These are phyloP conservation scores for Macrotus californicus DNA, from an alignment of 2,113 vertebrate species.

Conservation along the genomic window DNA sequence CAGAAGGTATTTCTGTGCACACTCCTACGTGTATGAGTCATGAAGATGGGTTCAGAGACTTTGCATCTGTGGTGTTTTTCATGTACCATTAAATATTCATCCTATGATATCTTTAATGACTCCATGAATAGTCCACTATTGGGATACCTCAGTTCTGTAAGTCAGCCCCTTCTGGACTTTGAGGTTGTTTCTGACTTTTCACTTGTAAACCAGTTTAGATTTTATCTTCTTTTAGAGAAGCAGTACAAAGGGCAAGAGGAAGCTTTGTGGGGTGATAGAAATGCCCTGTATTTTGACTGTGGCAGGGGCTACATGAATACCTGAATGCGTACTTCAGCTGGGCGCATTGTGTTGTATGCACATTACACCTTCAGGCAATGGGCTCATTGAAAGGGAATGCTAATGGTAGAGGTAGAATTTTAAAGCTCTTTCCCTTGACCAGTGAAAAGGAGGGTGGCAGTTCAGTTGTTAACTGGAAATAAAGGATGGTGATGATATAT, in stretches of 20 bases:
- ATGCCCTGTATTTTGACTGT: background rate
- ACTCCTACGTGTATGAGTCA: background rate
- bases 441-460: background rate
- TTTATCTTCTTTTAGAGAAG: constrained; percentile 13
- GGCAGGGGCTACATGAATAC: background rate
- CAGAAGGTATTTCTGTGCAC: background rate
- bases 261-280: background rate
- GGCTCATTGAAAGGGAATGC: background rate
- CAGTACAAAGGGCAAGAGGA: background rate
- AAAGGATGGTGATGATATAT: background rate
- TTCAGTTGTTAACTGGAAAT: background rate
- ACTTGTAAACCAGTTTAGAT: background rate
- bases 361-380: background rate
- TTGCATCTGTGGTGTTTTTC: background rate
- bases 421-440: background rate
- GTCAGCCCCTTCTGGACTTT: background rate
- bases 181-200: background rate
- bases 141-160: background rate
- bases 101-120: background rate
- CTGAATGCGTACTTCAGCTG: background rate
- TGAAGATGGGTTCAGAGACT: background rate
- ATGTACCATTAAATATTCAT: background rate
- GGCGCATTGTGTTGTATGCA: background rate
- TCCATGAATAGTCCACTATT: background rate
- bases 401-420: background rate